These are phyloP conservation scores for Anagyrus pseudococci DNA, from an alignment of 2,888 invertebrate genomes.

Conservation along the genomic window DNA sequence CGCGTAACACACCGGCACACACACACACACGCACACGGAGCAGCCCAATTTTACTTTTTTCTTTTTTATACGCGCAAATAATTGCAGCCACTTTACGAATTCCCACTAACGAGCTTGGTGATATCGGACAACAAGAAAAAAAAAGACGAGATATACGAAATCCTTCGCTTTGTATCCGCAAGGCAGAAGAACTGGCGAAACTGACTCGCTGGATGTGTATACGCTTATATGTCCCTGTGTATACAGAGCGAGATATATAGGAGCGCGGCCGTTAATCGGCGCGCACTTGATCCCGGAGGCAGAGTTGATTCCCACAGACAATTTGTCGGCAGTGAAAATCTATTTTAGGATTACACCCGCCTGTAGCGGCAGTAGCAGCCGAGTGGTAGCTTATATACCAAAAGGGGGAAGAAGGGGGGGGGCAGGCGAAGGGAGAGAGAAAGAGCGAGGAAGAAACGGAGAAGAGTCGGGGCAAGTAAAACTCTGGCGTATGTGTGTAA, in stretches of 20 bases:
- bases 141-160: not conserved
- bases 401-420: slow-evolving; percentile 19
- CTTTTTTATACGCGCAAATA: too few relatives aligned
- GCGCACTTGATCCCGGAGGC: slow-evolving; percentile 24
- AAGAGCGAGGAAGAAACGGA: not conserved
- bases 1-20: too few relatives aligned
- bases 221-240: too few relatives aligned
- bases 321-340: slow-evolving; percentile 51
- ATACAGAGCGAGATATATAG: too few relatives aligned
- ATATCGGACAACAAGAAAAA: not conserved
- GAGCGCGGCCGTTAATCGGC: slow-evolving; percentile 20
- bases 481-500: not conserved
- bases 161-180: too few relatives aligned
- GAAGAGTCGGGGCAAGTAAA: not conserved
- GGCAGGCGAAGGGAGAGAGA: not conserved
- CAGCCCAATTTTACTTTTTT: too few relatives aligned
- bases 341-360: slow-evolving; percentile 48
- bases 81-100: too few relatives aligned
- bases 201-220: too few relatives aligned
- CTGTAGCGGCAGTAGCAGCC: slow-evolving; percentile 30
- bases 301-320: slow-evolving; percentile 46
- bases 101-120: too few relatives aligned
- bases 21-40: too few relatives aligned
- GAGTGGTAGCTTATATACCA: too few relatives aligned
- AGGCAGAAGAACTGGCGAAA: too few relatives aligned